phyloP scores from a whole-genome alignment of 2,113 vertebrate genomes.

The Clarias magur region DNA sequence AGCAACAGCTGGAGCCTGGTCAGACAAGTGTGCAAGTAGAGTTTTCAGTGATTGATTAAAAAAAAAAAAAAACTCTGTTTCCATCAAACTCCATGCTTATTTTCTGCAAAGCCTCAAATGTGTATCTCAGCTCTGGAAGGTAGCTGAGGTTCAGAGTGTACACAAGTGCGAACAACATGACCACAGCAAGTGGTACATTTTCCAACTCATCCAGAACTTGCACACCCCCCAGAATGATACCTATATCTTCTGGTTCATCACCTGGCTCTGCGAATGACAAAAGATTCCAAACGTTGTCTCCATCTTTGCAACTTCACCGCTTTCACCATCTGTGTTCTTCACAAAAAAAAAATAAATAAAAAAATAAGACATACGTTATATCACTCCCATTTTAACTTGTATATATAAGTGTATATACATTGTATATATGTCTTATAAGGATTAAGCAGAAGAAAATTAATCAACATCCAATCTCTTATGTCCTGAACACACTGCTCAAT shows the following conservation, averaged over 20 bases:
- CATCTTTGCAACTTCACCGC: too few relatives aligned
- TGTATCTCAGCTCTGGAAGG: conserved; percentile 34
- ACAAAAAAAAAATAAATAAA: too few relatives aligned
- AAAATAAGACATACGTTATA: too few relatives aligned
- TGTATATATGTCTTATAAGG: too few relatives aligned
- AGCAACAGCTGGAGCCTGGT: too few relatives aligned
- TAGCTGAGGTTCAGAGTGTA: conserved; percentile 50
- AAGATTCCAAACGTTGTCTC: conserved; percentile 1
- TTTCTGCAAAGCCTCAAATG: conserved; percentile 46
- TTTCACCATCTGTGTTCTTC: neutral
- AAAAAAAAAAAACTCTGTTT: too few relatives aligned
- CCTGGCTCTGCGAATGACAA: conserved; percentile 12
- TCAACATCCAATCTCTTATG: too few relatives aligned
- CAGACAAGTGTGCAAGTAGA: too few relatives aligned
- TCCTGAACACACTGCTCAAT: too few relatives aligned
- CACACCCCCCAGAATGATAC: conserved; percentile 29
- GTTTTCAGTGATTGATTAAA: conserved; percentile 24
- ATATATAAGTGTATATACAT: too few relatives aligned
- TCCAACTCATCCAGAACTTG: conserved; percentile 30
- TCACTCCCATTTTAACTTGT: too few relatives aligned
- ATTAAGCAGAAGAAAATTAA: too few relatives aligned
- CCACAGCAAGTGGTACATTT: conserved; percentile 37
- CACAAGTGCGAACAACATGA: conserved; percentile 46
- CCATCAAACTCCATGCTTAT: conserved; percentile 47
- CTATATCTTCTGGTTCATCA: conserved; percentile 11